phyloP scores from a whole-genome alignment of 2,797 vertebrate genomes.

The Bovichtus variegatus region DNA sequence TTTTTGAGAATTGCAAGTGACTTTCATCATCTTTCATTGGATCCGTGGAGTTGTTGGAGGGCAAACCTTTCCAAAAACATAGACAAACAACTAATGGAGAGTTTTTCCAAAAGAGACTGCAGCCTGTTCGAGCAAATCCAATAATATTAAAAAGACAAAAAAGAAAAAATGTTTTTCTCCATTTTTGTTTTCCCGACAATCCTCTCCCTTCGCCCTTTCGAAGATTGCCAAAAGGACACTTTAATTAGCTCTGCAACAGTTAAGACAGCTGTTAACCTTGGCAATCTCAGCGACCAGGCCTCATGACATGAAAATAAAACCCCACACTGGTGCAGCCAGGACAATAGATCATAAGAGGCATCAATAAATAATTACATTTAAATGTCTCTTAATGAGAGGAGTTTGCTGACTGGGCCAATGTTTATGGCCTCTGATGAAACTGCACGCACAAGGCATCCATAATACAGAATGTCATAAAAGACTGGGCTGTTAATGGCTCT shows the following conservation, averaged over 20 bases:
- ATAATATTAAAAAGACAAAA: neutral
- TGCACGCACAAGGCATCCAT: slow-evolving; percentile 81
- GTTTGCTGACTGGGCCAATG: slow-evolving; percentile 85
- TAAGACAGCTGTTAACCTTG: slow-evolving; percentile 78
- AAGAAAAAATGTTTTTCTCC: neutral
- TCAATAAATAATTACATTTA: slow-evolving; percentile 91
- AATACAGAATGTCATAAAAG: slow-evolving; percentile 86
- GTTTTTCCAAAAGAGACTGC: slow-evolving; percentile 3
- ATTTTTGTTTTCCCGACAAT: slow-evolving; percentile 3
- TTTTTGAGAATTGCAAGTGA: neutral
- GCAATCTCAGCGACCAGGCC: slow-evolving; percentile 68
- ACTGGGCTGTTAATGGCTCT: slow-evolving; percentile 82
- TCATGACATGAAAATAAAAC: slow-evolving; percentile 73
- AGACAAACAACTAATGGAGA: neutral
- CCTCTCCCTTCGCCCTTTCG: slow-evolving; percentile 17
- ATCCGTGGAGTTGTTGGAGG: neutral
- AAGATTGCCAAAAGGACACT: slow-evolving; percentile 42
- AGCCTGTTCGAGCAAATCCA: slow-evolving; percentile 1
- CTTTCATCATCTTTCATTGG: neutral
- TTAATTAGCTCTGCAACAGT: slow-evolving; percentile 70
- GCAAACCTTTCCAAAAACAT: neutral
- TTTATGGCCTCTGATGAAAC: slow-evolving; percentile 84
- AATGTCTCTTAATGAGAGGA: slow-evolving; percentile 87
- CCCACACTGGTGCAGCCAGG: slow-evolving; percentile 59
- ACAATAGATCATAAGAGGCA: slow-evolving; percentile 86